These are phyloP conservation scores for Isurus oxyrinchus DNA, from an alignment of 2,113 vertebrate genomes.

Conservation along the genomic window DNA sequence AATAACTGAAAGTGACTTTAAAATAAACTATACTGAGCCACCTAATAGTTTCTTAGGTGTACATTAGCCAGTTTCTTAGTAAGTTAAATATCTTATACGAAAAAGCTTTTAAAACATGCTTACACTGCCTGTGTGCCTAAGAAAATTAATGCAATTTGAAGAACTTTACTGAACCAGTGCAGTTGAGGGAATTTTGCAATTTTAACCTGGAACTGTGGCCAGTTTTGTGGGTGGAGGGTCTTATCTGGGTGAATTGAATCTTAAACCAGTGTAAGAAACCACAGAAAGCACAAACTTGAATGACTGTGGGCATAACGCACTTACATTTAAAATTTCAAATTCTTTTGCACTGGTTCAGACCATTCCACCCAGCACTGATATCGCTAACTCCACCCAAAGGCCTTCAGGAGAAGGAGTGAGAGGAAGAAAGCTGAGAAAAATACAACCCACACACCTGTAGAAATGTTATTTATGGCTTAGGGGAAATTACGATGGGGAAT, in stretches of 20 bases:
- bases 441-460: neutral
- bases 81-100: neutral
- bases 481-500: constrained; percentile 16
- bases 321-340: neutral
- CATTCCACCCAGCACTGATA: neutral
- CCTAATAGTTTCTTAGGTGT: neutral
- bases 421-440: constrained; percentile 20
- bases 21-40: neutral
- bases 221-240: neutral
- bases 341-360: neutral
- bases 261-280: neutral
- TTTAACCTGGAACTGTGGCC: neutral
- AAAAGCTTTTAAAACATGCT: neutral
- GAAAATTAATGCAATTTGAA: neutral
- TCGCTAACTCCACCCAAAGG: neutral
- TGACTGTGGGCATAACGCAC: neutral
- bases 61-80: too few species aligned
- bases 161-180: neutral
- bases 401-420: neutral
- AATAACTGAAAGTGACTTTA: neutral
- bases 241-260: neutral
- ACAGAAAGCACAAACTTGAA: neutral
- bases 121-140: neutral
- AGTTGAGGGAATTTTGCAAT: neutral
- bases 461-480: neutral